A percentile compares a stretch with the other conserved stretches of the same genome.
Conservation (phyloP, 2,888 invertebrate genomes). For the Tachina fera region DNA sequence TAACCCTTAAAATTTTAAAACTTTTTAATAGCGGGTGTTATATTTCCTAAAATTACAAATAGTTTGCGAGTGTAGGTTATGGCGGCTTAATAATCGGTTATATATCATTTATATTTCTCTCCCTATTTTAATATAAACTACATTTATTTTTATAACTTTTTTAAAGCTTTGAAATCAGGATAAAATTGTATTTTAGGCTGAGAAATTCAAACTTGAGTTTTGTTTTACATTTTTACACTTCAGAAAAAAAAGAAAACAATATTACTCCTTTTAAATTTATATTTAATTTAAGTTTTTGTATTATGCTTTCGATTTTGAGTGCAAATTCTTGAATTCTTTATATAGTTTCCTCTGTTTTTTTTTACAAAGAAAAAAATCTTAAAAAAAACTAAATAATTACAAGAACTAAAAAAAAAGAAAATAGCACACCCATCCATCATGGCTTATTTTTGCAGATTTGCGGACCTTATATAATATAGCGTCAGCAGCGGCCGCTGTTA, state of each 20-base stretch:
- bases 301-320: conserved; percentile 49
- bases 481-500: conserved; percentile 81
- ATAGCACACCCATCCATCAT: conserved; percentile 72
- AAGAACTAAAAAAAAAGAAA: conserved; percentile 55
- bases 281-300: conserved; percentile 5
- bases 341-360: conserved; percentile 29
- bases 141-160: not conserved
- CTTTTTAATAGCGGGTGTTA: conserved; percentile 37
- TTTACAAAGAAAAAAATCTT: conserved; percentile 21
- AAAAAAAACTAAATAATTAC: conserved; percentile 50
- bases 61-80: conserved; percentile 67
- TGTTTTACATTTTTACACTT: conserved; percentile 44
- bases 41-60: conserved; percentile 15
- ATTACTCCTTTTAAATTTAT: conserved; percentile 19
- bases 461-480: conserved; percentile 82
- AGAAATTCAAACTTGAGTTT: not conserved
- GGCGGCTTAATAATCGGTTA: conserved; percentile 59
- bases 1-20: conserved; percentile 37
- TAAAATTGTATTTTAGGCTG: not conserved
- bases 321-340: conserved; percentile 43
- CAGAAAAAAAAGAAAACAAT: conserved; percentile 11
- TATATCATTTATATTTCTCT: conserved; percentile 16
- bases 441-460: conserved; percentile 83
- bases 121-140: not conserved
- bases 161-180: conserved; percentile 14